A percentile compares a stretch with the other conserved stretches of the same genome.
These are phyloP conservation scores for Mesochorus sp. DNA, from an alignment of 2,888 invertebrate species.

Conservation along the genomic window DNA sequence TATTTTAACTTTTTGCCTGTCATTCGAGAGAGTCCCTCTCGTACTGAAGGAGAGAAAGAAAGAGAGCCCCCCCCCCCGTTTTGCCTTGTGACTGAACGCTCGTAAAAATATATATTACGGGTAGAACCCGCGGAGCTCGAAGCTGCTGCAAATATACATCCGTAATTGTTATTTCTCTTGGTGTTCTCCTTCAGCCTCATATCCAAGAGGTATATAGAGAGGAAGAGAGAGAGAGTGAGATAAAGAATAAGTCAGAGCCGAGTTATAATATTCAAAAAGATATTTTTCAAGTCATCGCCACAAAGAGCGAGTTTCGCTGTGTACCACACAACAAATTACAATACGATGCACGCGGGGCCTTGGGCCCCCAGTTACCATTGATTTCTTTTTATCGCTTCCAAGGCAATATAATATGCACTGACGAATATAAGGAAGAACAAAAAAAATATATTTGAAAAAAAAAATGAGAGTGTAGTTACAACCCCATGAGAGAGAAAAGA, in stretches of 20 bases:
- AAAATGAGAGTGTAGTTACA: no score
- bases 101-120: constrained; percentile 49
- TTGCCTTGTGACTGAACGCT: constrained; percentile 57
- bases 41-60: background rate
- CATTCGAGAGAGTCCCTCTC: constrained; percentile 25
- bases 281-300: constrained; percentile 35
- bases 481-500: no score
- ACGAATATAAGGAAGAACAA: no score
- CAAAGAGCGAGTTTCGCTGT: constrained; percentile 2
- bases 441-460: no score
- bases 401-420: no score
- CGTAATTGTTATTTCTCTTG: constrained; percentile 59
- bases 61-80: background rate
- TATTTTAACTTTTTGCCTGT: constrained; percentile 39
- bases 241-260: background rate
- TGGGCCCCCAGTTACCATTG: background rate
- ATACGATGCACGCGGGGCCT: background rate
- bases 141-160: constrained; percentile 35
- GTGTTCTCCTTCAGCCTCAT: background rate
- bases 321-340: constrained; percentile 30
- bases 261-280: constrained; percentile 19
- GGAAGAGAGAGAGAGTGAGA: background rate
- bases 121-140: background rate
- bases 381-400: constrained; percentile 33
- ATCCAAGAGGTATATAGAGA: background rate